Evolutionary conservation across 2,888 invertebrate species (phyloP).

Genomic region (Electrophaes corylata): DNA sequence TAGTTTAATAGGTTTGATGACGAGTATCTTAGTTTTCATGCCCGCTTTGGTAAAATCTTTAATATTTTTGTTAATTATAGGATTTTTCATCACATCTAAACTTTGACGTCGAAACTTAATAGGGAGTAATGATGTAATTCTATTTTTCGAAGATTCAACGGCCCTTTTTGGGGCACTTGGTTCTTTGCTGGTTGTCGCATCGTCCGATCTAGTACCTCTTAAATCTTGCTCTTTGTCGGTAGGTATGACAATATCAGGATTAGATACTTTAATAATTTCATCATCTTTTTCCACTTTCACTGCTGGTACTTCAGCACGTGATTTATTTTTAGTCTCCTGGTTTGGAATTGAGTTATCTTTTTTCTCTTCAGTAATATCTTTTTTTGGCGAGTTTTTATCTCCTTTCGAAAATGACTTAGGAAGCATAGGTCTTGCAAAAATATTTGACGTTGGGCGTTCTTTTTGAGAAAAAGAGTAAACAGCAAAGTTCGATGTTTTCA

Average conservation of each 20-base stretch:
- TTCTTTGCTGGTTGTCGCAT: slow-evolving; percentile 25
- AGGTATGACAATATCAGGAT: slow-evolving; percentile 9
- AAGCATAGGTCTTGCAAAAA: slow-evolving; percentile 71
- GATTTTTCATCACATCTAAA: slow-evolving; percentile 74
- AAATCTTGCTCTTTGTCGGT: slow-evolving; percentile 25
- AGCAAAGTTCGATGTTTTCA: slow-evolving; percentile 58
- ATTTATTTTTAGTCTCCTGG: slow-evolving; percentile 76
- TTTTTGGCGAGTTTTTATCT: slow-evolving; percentile 72
- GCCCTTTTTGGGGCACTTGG: slow-evolving; percentile 16
- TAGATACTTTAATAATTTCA: neutral
- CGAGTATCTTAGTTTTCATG: slow-evolving; percentile 77
- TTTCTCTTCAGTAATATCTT: slow-evolving; percentile 55
- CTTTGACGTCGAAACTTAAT: slow-evolving; percentile 70
- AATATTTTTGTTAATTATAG: slow-evolving; percentile 73
- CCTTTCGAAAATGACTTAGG: slow-evolving; percentile 59
- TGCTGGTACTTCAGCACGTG: neutral
- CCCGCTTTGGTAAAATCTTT: slow-evolving; percentile 73
- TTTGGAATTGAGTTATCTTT: slow-evolving; percentile 89
- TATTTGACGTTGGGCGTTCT: slow-evolving; percentile 53
- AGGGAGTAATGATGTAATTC: slow-evolving; percentile 62
- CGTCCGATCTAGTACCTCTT: slow-evolving; percentile 1
- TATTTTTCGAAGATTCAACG: slow-evolving; percentile 26
- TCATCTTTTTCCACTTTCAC: slow-evolving; percentile 30
- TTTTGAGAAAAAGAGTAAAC: slow-evolving; percentile 47
- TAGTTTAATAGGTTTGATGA: slow-evolving; percentile 75